Base-by-base conservation (phyloP, 1,140 invertebrate genomes). In the Rhagoletis zephyria region DNA sequence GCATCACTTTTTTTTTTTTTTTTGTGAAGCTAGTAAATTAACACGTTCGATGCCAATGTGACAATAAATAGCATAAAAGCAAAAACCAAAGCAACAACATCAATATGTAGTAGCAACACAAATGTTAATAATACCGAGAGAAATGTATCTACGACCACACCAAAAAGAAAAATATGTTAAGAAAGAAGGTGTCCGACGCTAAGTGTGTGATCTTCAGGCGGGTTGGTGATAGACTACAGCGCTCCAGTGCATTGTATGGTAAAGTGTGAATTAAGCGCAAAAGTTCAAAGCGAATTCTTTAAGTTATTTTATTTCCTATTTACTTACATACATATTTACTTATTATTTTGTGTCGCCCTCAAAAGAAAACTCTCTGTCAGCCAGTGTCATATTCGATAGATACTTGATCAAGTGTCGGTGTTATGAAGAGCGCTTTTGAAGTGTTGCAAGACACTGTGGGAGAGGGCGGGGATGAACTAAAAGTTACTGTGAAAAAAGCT, bases 241-340 rank as follows among this genome's bases (percentile, higher is more conserved):
- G 30, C 61, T 14, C 10, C 67, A n/a, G 42, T 10, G 67, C 42
- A 30, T 30, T 30, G 42, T 45, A 42, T 45, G 40, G 42, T 74
- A 4, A 74, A 48, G 67, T 74, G 67, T 70, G 40, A 70, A 70
- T 70, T 70, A 70, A 45, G 67, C 67, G 67, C 67, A 70, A 48
- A 74, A 74, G 67, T 74, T 74, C 67, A 74, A 74, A 74, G 67
- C 45, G 7, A 74, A 74, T 5, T 4, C 45, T 74, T 48, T 14
- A 10, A 63, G 16, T 12, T 63, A 6, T 63, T 63, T 63, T 63
- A n/a, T 63, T 63, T 30, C 30, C 59, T 12, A 16, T 63, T 63
- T 63, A 14, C 16, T 63, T 1, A 63, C 61, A 14, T 63, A 63
- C 16, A 30, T 16, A 63, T 63, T 16, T 63, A 4, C 61, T 63